A percentile compares a stretch with the other conserved stretches of the same genome.
phyloP scores from a whole-genome alignment of 2,888 invertebrate genomes.

The Thymelicus acteon region DNA sequence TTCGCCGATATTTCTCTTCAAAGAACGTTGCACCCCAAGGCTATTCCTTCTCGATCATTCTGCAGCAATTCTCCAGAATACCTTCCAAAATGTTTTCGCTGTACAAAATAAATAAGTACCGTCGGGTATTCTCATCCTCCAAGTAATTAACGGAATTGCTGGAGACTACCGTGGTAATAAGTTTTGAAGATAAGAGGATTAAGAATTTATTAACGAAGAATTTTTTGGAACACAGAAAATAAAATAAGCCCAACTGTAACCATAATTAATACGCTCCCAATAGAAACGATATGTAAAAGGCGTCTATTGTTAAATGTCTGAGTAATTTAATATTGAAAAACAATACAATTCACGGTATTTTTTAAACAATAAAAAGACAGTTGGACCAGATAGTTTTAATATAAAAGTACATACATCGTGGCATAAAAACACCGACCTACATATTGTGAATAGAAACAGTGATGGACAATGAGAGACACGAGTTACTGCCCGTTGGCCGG shows the following conservation, averaged over 20 bases:
- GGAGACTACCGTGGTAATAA: slow-evolving; percentile 3
- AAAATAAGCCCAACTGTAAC: neutral
- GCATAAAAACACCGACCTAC: no score
- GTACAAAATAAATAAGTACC: slow-evolving; percentile 10
- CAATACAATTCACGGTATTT: no score
- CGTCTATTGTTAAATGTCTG: no score
- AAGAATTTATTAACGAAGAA: neutral
- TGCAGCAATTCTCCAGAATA: neutral
- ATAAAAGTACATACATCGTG: no score
- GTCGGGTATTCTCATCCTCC: neutral
- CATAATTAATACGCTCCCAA: neutral
- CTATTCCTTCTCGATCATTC: neutral
- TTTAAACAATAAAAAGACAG: no score
- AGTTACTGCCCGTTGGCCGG: no score
- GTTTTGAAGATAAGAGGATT: slow-evolving; percentile 6
- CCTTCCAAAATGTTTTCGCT: slow-evolving; percentile 6
- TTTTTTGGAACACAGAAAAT: neutral
- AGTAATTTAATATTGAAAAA: no score
- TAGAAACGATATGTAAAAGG: no score
- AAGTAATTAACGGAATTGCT: slow-evolving; percentile 8
- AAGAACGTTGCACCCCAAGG: neutral
- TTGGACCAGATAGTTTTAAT: no score
- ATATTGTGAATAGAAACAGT: no score
- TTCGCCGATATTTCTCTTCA: slow-evolving; percentile 11
- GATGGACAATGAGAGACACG: no score